Conservation (phyloP, 2,888 invertebrate genomes). For the Xylota segnis region DNA sequence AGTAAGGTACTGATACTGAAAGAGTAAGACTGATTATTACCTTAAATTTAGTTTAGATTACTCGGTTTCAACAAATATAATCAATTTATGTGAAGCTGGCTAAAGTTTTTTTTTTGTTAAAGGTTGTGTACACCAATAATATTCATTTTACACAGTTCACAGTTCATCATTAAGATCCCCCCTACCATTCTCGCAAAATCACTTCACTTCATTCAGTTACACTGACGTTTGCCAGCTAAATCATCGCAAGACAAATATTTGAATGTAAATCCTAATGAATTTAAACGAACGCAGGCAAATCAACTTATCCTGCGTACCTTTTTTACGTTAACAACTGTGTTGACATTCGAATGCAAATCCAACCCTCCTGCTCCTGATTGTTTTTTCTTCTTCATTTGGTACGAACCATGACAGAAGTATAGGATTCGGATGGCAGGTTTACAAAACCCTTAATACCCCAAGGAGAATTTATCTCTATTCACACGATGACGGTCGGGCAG, state of each 20-base stretch:
- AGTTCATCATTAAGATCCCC: conserved; percentile 26
- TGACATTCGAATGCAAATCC: conserved; percentile 69
- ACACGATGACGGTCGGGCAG: conserved; percentile 37
- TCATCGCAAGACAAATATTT: conserved; percentile 74
- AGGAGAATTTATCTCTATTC: conserved; percentile 68
- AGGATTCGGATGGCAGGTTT: conserved; percentile 21
- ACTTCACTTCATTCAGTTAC: conserved; percentile 43
- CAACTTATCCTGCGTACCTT: conserved; percentile 72
- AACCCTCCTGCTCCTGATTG: conserved; percentile 66
- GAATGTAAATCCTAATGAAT: conserved; percentile 69
- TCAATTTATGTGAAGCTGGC: too few relatives aligned
- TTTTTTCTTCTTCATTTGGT: conserved; percentile 69
- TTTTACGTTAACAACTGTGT: conserved; percentile 62
- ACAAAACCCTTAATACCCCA: conserved; percentile 66
- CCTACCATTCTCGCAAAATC: conserved; percentile 13
- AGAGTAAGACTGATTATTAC: too few relatives aligned
- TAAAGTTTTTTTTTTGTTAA: too few relatives aligned
- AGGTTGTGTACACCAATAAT: too few relatives aligned
- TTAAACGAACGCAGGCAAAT: conserved; percentile 69
- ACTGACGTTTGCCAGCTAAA: conserved; percentile 53
- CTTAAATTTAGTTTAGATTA: too few relatives aligned
- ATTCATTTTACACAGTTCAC: not conserved
- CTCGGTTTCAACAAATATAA: too few relatives aligned
- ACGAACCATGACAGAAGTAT: conserved; percentile 28
- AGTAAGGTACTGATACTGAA: too few relatives aligned